These are phyloP conservation scores for Chionomys nivalis DNA, from an alignment of 2,113 vertebrate species.

Conservation along the genomic window DNA sequence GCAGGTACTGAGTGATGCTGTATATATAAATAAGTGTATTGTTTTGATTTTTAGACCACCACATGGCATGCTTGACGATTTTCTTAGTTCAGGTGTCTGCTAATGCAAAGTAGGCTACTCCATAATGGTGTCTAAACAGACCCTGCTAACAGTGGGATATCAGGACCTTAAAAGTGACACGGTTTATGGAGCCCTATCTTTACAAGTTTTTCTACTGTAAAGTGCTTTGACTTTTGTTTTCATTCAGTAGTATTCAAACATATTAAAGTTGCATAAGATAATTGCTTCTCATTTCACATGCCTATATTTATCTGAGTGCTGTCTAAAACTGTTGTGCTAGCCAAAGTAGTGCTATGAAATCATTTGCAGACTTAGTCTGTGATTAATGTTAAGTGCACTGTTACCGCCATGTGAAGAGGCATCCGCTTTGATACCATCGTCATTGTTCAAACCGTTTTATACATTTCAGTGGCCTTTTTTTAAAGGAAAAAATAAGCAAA, in stretches of 20 bases:
- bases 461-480: constrained; percentile 99
- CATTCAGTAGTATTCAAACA: constrained; percentile 88
- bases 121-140: constrained; percentile 93
- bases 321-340: constrained; percentile 94
- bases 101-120: constrained; percentile 95
- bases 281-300: constrained; percentile 96
- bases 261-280: constrained; percentile 90
- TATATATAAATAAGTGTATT: constrained; percentile 91
- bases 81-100: constrained; percentile 92
- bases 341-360: constrained; percentile 92
- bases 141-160: constrained; percentile 89
- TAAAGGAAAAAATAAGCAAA: constrained; percentile 77
- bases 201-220: constrained; percentile 87
- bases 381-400: constrained; percentile 94
- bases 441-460: constrained; percentile 92
- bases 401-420: constrained; percentile 92
- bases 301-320: constrained; percentile 96
- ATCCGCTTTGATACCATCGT: constrained; percentile 89
- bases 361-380: constrained; percentile 87
- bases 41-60: constrained; percentile 94
- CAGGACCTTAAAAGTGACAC: constrained; percentile 88
- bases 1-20: constrained; percentile 99
- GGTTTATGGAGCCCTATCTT: constrained; percentile 88
- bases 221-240: constrained; percentile 88
- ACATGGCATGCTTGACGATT: constrained; percentile 95